Evolutionary conservation across 2,888 invertebrate species (phyloP), one percentile per base, ranked within the genome.

Genomic region (Cryptocheilus praepositus): DNA sequence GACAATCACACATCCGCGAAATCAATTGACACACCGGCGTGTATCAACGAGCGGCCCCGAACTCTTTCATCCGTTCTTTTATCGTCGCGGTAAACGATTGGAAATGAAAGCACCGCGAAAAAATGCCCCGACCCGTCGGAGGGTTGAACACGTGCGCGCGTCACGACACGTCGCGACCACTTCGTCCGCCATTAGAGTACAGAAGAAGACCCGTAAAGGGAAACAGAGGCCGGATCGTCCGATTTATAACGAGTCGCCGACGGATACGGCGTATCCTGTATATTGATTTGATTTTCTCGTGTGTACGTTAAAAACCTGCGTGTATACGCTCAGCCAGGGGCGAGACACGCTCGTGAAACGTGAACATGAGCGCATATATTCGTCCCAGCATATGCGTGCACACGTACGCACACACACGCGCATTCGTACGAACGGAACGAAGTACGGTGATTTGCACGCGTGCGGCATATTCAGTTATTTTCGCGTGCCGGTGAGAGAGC

Each of bases 381-480:
- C 13, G 25, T 3, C 5, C 25, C 25, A 5, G 3, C 25, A 25
- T 25, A 25, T 36, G 36, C 8, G 36, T 7, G 36, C 36, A 36
- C 36, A 36, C 36, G 1, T 11, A 49, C 49, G 16, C 2, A 16
- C 49, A 16, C 49, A 16, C 18, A 16, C 49, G 22, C 44, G 45
- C 25, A 25, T 25, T 7, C 22, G 15, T n/a, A 45, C 16, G 56
- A 56, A 62, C 53, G 36, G 7, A 7, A 15, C 46, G 49, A 61
- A 65, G 16, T 22, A 7, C 18, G 63, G 28, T 51, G 59, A 55
- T 63, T 63, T 43, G 56, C n/a, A 28, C 59, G 46, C 67, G 67
- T 25, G 16, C 25, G 16, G 55, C 52, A 60, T 59, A 67, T 51
- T 51, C 57, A 46, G 69, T 70, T 73, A 64, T 75, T 73, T 71